These are phyloP conservation scores for Buphagus erythrorhynchus DNA, from an alignment of 2,797 vertebrate species.

Conservation along the genomic window DNA sequence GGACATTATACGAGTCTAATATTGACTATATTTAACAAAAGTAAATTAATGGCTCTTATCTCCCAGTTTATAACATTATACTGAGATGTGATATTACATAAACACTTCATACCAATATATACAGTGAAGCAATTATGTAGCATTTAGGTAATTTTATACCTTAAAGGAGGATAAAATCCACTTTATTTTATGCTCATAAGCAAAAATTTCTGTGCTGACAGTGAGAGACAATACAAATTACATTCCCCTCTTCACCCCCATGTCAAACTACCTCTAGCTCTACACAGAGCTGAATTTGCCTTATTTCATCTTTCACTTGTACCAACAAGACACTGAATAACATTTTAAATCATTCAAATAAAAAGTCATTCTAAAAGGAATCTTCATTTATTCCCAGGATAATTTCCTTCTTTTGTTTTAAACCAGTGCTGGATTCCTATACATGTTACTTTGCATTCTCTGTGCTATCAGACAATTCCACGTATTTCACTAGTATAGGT, in stretches of 20 bases:
- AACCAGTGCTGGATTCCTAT: not conserved
- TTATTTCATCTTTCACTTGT: not conserved
- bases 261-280: not conserved
- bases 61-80: not conserved
- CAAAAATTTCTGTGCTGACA: not conserved
- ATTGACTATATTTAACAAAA: not conserved
- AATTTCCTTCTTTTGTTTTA: not conserved
- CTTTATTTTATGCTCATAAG: not conserved
- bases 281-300: not conserved
- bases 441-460: not conserved
- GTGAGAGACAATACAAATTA: not conserved
- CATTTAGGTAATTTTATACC: not conserved
- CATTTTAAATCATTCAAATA: not conserved
- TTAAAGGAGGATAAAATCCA: not conserved
- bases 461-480: not conserved
- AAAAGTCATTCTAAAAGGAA: not conserved
- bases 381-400: not conserved
- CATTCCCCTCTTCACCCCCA: not conserved
- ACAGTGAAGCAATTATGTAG: not conserved
- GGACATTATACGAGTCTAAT: not conserved
- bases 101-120: not conserved
- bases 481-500: not conserved
- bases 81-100: not conserved
- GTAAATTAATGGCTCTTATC: not conserved
- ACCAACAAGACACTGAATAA: not conserved